phyloP scores from a whole-genome alignment of 2,888 invertebrate genomes.

The Microdon myrmicae region DNA sequence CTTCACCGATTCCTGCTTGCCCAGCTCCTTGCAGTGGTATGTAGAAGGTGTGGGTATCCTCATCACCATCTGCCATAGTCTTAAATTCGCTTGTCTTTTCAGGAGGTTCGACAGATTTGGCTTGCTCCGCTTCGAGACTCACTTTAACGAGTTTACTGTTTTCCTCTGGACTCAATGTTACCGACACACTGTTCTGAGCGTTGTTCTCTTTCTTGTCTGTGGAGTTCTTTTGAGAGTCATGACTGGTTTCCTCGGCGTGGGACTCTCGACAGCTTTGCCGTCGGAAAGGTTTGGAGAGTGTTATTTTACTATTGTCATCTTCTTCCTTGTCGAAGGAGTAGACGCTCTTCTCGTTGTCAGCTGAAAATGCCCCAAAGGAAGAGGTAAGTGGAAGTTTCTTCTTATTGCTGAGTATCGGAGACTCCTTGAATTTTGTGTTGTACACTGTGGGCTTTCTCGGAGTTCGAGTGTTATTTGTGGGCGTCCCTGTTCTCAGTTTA shows the following conservation, averaged over 20 bases:
- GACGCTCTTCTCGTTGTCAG: constrained; percentile 76
- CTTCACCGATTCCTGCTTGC: constrained; percentile 58
- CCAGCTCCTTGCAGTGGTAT: constrained; percentile 71
- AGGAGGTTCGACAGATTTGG: constrained; percentile 37
- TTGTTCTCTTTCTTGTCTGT: constrained; percentile 56
- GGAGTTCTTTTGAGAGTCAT: constrained; percentile 52
- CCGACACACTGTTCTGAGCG: constrained; percentile 63
- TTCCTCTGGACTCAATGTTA: constrained; percentile 66
- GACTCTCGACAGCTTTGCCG: constrained; percentile 68
- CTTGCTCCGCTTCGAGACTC: constrained; percentile 67
- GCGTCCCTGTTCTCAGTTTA: constrained; percentile 38
- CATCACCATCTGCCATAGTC: constrained; percentile 69
- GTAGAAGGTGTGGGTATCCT: constrained; percentile 72
- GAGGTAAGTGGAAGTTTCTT: constrained; percentile 51
- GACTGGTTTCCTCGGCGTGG: constrained; percentile 56
- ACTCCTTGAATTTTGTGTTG: constrained; percentile 69
- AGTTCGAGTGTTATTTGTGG: constrained; percentile 44
- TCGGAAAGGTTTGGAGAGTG: constrained; percentile 66
- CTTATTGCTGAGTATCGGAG: constrained; percentile 60
- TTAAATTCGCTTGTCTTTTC: constrained; percentile 44
- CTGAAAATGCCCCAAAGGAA: constrained; percentile 71
- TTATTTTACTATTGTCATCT: constrained; percentile 65
- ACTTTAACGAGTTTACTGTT: constrained; percentile 69
- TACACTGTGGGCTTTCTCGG: constrained; percentile 69
- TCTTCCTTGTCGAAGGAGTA: constrained; percentile 78